Conservation (phyloP, 2,888 invertebrate species). For the Venustoraphidia nigricollis region DNA sequence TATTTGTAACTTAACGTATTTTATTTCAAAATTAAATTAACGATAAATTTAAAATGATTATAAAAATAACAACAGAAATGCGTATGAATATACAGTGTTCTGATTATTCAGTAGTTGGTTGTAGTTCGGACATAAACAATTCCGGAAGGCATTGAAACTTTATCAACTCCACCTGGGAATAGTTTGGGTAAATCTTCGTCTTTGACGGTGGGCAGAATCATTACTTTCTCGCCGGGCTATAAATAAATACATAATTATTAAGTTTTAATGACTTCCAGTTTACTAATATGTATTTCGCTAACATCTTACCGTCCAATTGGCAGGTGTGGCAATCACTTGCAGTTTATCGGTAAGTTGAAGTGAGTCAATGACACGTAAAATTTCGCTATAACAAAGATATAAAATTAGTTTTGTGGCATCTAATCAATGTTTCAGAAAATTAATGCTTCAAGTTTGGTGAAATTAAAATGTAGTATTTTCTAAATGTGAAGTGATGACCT, state of each 20-base stretch:
- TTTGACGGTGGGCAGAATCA: slow-evolving; percentile 59
- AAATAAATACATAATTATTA: slow-evolving; percentile 10
- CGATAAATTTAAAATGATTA: too few species aligned
- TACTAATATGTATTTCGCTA: neutral
- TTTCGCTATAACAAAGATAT: slow-evolving; percentile 47
- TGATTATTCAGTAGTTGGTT: slow-evolving; percentile 32
- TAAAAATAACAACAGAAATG: too few species aligned
- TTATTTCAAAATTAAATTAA: too few species aligned
- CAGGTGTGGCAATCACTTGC: slow-evolving; percentile 33
- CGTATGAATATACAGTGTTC: too few species aligned
- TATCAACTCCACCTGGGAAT: slow-evolving; percentile 54
- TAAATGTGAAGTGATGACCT: too few species aligned
- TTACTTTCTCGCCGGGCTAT: slow-evolving; percentile 59
- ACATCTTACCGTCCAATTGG: slow-evolving; percentile 21
- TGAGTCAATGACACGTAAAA: slow-evolving; percentile 69
- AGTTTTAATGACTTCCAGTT: neutral
- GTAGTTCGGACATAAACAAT: slow-evolving; percentile 60
- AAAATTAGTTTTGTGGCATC: neutral
- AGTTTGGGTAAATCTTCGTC: slow-evolving; percentile 46
- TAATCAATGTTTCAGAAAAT: slow-evolving; percentile 3
- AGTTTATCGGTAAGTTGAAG: slow-evolving; percentile 56
- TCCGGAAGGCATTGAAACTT: slow-evolving; percentile 58
- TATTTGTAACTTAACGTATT: too few species aligned
- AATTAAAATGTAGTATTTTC: too few species aligned
- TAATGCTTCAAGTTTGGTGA: neutral